Evolutionary conservation across 2,888 invertebrate genomes (phyloP), one percentile per base, ranked within the genome.

Genomic region (Lampropteryx suffumata): DNA sequence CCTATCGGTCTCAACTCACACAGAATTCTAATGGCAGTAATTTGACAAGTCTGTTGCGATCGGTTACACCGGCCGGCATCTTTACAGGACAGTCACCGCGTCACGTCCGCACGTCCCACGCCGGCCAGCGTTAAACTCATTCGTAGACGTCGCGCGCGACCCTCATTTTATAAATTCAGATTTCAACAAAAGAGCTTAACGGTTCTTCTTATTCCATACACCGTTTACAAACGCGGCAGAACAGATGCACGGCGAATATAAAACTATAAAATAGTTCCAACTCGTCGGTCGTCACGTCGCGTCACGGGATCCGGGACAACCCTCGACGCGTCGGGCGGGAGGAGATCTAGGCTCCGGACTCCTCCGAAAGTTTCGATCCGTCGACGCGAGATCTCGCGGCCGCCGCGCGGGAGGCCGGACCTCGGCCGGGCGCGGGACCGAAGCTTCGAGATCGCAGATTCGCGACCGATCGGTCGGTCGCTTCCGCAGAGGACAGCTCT

Each of bases 251-350:
- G 4, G 8, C 30, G 51, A 50, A 35, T 64, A 66, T 63, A 57
- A 63, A 69, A 67, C 58, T 69, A 66, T 46, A 65, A 65, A 66
- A 67, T 10, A 24, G 49, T n/a, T 49, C 53, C 9, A 44, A 41
- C 21, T 5, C 5, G 21, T n/a, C n/a, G n/a, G n/a, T n/a, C n/a
- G n/a, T n/a, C n/a, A n/a, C n/a, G 17, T 17, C 17, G 17, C 17
- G n/a, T 9, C n/a, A 4, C 30, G 2, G 30, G 12, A 6, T 11
- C 3, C 12, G 30, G n/a, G n/a, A n/a, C n/a, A 24, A 24, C 24
- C 6, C 24, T 24, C n/a, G n/a, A n/a, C n/a, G 7, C 24, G 6
- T 24, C 24, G 24, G 5, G 6, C 24, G 7, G 24, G 7, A 24
- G 24, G 7, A 1, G 24, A 6, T 24, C 24, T 4, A 3, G 1